Evolutionary conservation across 2,797 vertebrate genomes (phyloP), one percentile per base, ranked within the genome.

Genomic region (Dermochelys coriacea): DNA sequence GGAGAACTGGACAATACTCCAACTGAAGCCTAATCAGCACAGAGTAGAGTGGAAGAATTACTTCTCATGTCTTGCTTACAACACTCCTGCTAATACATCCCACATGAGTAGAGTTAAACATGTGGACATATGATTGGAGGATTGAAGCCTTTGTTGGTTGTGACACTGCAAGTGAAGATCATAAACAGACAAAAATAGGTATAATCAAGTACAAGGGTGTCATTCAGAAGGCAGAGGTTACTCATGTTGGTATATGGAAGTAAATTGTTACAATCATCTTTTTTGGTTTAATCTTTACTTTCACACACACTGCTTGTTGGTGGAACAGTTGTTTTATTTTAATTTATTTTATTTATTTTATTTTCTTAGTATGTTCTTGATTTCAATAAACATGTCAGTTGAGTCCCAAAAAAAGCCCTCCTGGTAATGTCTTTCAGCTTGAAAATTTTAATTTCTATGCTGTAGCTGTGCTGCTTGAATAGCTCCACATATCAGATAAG

Each of bases 181-280:
- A 0, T 82, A 88, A 84, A 49, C 31, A 84, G 75, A 3, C 51
- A 82, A 25, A 41, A 86, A 5, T 12, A 81, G 14, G 51, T 52
- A 37, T 92, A 81, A 79, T 0, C 75, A 29, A 88, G 51, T 31
- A 5, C 45, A 74, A 52, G 4, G 54, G 37, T 90, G 34, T 88
- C 47, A 77, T 34, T 84, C 71, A 81, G 51, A 91, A 90, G 49
- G 92, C 12, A 87, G 12, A 85, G 4, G 31, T 94, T 68, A 68
- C 9, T 68, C 86, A 59, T 88, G 50, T 2, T 49, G 45, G 25
- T 12, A 29, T 49, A 45, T 77, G 4, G 7, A 31, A 49, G 14
- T 81, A 19, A 45, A 34, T 92, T 88, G 34, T 85, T 12, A 25
- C 68, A 41, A 16, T 4, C 94, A 45, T 29, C 79, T 84, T 75